Evolutionary conservation across 2,113 vertebrate genomes (phyloP), one percentile per base, ranked within the genome.

Genomic region (Lepisosteus oculatus): DNA sequence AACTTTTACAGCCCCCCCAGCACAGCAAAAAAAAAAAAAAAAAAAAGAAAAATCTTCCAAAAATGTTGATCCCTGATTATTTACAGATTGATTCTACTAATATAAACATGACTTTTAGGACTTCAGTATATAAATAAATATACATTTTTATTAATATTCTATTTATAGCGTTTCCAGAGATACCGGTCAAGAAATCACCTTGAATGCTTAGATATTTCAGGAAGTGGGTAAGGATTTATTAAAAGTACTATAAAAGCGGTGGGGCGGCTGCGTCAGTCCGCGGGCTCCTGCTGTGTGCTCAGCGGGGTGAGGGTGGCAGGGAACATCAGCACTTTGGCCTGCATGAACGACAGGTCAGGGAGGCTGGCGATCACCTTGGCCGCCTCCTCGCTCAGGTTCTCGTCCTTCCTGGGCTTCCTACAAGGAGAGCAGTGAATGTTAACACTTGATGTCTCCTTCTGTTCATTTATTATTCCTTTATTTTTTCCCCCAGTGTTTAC

Each of bases 331-430:
- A 98, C 93, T 87, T 92, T 95, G 85, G 92, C 92, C 81, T 88
- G 92, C 95, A 96, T 99, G 93, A 99, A 99, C 71, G 95, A 95
- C 9, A 99, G 86, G 80, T 95, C 87, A 1, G 97, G 94, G 76
- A 98, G 93, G 86, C 84, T 86, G 79, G 89, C 79, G 59, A 99
- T 99, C 80, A 94, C 87, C 83, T 84, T 89, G 72, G 85, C 77
- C 42, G 97, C 96, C 91, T 99, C 97, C 75, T 93, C 87, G 83
- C 93, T 99, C 73, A 98, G 92, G 65, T 96, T 92, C 84, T 99
- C 96, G 65, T 98, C 96, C 81, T 92, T 95, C 82, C 88, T 93
- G 61, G 92, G 94, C 80, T 94, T 98, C 89, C 95, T 98, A 84
- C n/a, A 70, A 13, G 44, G 12, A 61, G 54, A 43, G 76, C 57